Evolutionary conservation across 2,113 vertebrate species (phyloP).

Genomic region (Chaetura pelagica): DNA sequence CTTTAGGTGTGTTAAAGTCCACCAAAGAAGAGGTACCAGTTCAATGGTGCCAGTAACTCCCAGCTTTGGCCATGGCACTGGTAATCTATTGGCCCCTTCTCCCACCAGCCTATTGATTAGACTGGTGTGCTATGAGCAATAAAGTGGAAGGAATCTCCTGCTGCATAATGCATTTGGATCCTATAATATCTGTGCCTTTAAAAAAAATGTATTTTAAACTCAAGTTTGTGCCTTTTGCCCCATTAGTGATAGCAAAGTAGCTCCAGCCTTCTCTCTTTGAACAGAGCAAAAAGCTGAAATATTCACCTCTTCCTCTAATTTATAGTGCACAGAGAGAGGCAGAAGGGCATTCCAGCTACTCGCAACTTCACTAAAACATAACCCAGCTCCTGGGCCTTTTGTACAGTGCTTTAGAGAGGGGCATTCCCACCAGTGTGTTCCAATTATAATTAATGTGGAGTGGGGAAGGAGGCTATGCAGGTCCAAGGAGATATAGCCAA

Average conservation of each 20-base stretch:
- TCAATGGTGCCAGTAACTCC: neutral
- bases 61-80: neutral
- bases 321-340: neutral
- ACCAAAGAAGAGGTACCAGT: neutral
- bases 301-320: neutral
- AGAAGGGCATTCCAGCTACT: neutral
- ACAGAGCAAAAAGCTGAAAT: neutral
- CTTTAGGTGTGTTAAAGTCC: neutral
- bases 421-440: neutral
- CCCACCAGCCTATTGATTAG: neutral
- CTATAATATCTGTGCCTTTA: neutral
- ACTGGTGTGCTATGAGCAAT: neutral
- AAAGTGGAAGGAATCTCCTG: neutral
- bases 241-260: neutral
- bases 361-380: neutral
- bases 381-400: neutral
- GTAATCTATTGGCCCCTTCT: neutral
- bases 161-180: neutral
- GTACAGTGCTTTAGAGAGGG: neutral
- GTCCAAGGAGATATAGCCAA: neutral
- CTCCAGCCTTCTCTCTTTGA: neutral
- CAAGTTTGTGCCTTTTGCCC: neutral
- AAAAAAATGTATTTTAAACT: neutral
- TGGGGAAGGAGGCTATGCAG: neutral
- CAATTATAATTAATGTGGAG: too few relatives aligned